Evolutionary conservation across 2,113 vertebrate genomes (phyloP), one percentile per base, ranked within the genome.

Genomic region (Grammomys surdaster): DNA sequence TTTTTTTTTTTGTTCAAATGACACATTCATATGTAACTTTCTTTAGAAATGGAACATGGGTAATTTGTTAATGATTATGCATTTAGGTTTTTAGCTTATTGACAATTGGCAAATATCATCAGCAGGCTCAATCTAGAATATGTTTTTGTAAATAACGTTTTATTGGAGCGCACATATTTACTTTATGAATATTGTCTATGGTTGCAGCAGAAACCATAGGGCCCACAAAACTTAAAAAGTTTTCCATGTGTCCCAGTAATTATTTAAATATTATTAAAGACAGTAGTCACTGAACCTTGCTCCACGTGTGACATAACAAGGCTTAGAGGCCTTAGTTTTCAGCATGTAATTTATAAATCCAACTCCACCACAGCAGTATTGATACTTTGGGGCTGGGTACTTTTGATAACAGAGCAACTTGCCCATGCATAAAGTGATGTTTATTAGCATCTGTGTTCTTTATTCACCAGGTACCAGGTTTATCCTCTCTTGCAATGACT

Each of bases 141-240:
- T 9, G 51, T 54, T 92, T 94, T n/a, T 90, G 17, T 76, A 92
- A 94, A 88, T 72, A 89, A 91, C 85, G 60, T 89, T 96, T 89
- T 86, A 89, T 36, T 93, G 69, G 90, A 81, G 70, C 43, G 93
- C 46, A 65, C 54, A 82, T 31, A 48, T 24, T 93, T 24, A 48
- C 31, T 72, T 84, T 51, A 56, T 86, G 26, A 95, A 10, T 78
- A 82, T 60, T 88, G n/a, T 78, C 46, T 95, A 28, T 48, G 26
- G 40, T 90, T 95, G 7, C 33, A 95, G 58, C n/a, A 95, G 84
- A 89, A 65, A 77, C 22, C 60, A 36, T 14, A 40, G 76, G 73
- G 76, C 31, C 28, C 58, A 96, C 26, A 92, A 93, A 46, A 22
- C 54, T 60, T 84, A 76, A 87, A 95, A 95, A 86, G n/a, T 86